Base-by-base conservation (phyloP, 2,797 vertebrate species). In the Ambastaia sidthimunki region DNA sequence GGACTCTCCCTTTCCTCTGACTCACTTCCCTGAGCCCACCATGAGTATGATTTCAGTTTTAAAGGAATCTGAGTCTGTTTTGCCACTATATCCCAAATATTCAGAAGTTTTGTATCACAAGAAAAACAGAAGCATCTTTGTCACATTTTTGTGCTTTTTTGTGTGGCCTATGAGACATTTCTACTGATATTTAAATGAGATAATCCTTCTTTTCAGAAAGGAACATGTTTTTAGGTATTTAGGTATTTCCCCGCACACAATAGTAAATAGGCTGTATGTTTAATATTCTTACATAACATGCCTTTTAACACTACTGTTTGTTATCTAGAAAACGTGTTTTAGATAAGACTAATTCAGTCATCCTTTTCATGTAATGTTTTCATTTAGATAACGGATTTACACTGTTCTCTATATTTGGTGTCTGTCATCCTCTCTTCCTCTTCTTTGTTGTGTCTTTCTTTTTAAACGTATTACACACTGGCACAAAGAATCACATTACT, bases 1-100 rank as follows among this genome's bases (percentile, higher is more conserved):
- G 85, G 76, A 21, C 86, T 87, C 76, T 84, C 88, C 88, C 88
- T 93, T 93, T 91, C 93, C 90, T 89, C 88, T 76, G 80, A 87
- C 82, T 60, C 37, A 75, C 80, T 90, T 91, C 89, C 88, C 87
- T 54, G 47, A 78, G 34, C 55, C 73, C 65, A 82, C 57, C 66
- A 44, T 78, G 60, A 59, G 76, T 59, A 25, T 9, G 2, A 9
- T 72, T 71, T 72, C 65, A 74, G 21, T 25, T 82, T 82, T 74
- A 13, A 63, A 37, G 31, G 50, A 67, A 74, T 66, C 67, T 59
- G 19, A 71, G 82, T 54, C 54, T 83, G 65, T 63, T 28, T 73
- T 44, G 23, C 21, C 31, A n/a, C 3, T 50, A 50, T 18, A 50
- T 16, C 18, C 34, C 18, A 28, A 54, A 48, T 55, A 65, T 11